phyloP scores from a whole-genome alignment of 2,113 vertebrate species.

The Cephalophus harveyi region DNA sequence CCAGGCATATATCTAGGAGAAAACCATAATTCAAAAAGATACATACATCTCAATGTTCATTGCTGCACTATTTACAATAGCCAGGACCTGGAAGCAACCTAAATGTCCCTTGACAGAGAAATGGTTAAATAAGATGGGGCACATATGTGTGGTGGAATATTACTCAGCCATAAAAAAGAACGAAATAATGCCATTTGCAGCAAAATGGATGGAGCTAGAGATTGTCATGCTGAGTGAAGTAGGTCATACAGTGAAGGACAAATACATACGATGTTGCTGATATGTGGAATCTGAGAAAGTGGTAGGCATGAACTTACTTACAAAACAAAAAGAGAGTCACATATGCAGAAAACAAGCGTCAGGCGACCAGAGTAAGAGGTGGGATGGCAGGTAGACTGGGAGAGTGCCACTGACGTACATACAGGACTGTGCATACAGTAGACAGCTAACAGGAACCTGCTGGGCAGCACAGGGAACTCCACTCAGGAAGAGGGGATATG shows the following conservation, averaged over 20 bases:
- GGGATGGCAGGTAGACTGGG: too few species aligned
- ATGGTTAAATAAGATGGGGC: neutral
- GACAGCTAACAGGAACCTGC: too few species aligned
- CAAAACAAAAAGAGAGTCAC: neutral
- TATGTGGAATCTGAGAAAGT: neutral
- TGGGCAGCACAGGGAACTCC: neutral
- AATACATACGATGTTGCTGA: neutral
- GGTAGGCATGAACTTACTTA: neutral
- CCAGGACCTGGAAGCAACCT: neutral
- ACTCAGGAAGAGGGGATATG: too few species aligned
- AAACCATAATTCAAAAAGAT: neutral
- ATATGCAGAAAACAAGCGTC: neutral
- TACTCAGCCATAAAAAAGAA: neutral
- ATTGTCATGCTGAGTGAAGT: neutral
- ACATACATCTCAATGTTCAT: neutral
- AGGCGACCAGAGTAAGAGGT: neutral
- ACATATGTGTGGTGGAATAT: neutral
- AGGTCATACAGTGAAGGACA: neutral
- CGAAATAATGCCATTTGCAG: neutral
- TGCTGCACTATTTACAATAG: neutral
- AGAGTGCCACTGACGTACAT: neutral
- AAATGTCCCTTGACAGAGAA: neutral
- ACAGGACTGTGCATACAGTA: neutral
- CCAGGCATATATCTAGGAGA: neutral
- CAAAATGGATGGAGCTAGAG: neutral